phyloP scores from a whole-genome alignment of 1,140 invertebrate species.

The Anadara kagoshimensis region DNA sequence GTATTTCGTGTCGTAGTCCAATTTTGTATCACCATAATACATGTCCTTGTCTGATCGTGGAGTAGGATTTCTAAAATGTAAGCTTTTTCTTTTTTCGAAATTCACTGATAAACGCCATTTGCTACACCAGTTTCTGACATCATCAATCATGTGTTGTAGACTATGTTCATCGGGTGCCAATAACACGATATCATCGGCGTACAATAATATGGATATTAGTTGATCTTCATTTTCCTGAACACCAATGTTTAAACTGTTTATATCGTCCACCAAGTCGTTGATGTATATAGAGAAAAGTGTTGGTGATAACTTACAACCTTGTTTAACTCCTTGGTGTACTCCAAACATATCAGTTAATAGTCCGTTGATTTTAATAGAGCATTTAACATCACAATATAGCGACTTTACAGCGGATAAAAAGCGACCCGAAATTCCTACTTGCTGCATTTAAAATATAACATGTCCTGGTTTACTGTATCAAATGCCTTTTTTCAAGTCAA shows the following conservation, averaged over 20 bases:
- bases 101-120: neutral
- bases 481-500: too few relatives aligned
- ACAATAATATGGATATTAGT: constrained; percentile 3
- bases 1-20: neutral
- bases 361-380: constrained; percentile 9
- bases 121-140: neutral
- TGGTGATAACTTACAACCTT: constrained; percentile 28
- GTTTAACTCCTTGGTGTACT: constrained; percentile 6
- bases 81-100: constrained; percentile 2
- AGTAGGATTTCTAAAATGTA: constrained; percentile 17
- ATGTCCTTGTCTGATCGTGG: neutral
- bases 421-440: too few relatives aligned
- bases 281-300: constrained; percentile 18
- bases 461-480: too few relatives aligned
- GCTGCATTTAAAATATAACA: too few relatives aligned
- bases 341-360: constrained; percentile 1
- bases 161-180: neutral
- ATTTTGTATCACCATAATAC: neutral
- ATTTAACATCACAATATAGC: constrained; percentile 2
- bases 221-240: neutral
- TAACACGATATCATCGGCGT: neutral
- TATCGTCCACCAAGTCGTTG: constrained; percentile 18
- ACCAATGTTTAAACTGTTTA: neutral
- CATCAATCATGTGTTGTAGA: neutral
- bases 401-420: constrained; percentile 12